Percentiles rank a stretch among this genome's conserved stretches.
These are phyloP conservation scores for Characodon lateralis DNA, from an alignment of 2,797 vertebrate species.

Conservation along the genomic window DNA sequence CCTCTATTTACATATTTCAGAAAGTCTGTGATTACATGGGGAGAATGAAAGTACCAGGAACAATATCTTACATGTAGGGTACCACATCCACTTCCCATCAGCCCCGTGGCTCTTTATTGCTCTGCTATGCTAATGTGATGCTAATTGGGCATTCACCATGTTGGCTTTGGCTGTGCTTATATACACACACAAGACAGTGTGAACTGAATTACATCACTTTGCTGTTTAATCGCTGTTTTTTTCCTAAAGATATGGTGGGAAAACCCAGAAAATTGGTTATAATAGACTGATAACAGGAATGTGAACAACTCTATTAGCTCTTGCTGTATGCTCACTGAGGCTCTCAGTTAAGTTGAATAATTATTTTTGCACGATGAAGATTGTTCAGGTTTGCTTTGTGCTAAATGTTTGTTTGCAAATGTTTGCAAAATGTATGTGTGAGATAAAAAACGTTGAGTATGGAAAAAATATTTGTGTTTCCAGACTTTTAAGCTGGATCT, in stretches of 20 bases:
- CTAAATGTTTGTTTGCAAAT: background rate
- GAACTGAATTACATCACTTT: conserved; percentile 33
- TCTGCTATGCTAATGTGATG: conserved; percentile 54
- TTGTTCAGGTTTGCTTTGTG: background rate
- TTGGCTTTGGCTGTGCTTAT: conserved; percentile 27
- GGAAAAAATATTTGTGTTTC: background rate
- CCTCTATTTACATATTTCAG: conserved; percentile 41
- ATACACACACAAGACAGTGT: conserved; percentile 15
- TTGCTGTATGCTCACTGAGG: background rate
- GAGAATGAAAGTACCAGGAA: conserved; percentile 35
- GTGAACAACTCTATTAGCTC: background rate
- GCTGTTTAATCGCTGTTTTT: conserved; percentile 29
- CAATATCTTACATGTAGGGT: conserved; percentile 10
- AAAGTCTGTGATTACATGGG: conserved; percentile 1
- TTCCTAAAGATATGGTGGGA: background rate
- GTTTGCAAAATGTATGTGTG: too few species aligned
- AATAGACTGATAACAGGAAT: background rate
- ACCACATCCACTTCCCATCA: conserved; percentile 23
- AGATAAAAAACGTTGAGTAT: background rate
- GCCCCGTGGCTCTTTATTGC: conserved; percentile 27
- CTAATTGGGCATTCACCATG: conserved; percentile 53
- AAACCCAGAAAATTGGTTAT: background rate
- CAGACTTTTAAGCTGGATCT: background rate
- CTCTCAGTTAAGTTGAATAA: too few species aligned
- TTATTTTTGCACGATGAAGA: too few species aligned